These are phyloP conservation scores for Bubo scandiacus DNA, from an alignment of 2,113 vertebrate genomes.

Conservation along the genomic window DNA sequence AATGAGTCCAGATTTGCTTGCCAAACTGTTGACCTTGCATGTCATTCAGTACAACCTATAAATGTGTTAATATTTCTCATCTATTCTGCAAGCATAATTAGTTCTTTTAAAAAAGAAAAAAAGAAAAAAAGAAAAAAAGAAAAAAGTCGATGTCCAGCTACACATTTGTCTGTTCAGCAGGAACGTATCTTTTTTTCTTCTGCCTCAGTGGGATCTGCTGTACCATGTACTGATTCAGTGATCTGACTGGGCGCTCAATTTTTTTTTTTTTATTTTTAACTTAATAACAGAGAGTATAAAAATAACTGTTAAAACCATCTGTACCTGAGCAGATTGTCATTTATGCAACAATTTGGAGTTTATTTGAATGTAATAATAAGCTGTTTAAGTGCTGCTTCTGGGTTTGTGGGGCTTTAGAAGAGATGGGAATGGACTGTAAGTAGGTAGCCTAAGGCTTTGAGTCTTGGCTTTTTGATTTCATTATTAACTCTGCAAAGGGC, in stretches of 20 bases:
- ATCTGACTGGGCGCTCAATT: slow-evolving; percentile 4
- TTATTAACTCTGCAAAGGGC: background rate
- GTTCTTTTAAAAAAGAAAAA: background rate
- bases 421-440: background rate
- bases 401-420: background rate
- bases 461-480: background rate
- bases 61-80: background rate
- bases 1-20: background rate
- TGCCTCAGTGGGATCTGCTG: slow-evolving; percentile 3
- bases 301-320: slow-evolving; percentile 48
- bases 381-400: background rate
- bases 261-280: background rate
- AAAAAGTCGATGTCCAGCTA: background rate
- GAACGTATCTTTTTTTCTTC: background rate
- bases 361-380: slow-evolving; percentile 4
- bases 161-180: background rate
- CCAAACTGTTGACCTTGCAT: background rate
- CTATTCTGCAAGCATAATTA: background rate
- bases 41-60: background rate
- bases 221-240: slow-evolving; percentile 10
- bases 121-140: background rate
- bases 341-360: slow-evolving; percentile 28
- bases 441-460: background rate
- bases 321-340: slow-evolving; percentile 57
- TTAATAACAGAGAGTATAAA: slow-evolving; percentile 19